Evolutionary conservation across 2,113 vertebrate genomes (phyloP), one percentile per base, ranked within the genome.

Genomic region (Seriola quinqueradiata): DNA sequence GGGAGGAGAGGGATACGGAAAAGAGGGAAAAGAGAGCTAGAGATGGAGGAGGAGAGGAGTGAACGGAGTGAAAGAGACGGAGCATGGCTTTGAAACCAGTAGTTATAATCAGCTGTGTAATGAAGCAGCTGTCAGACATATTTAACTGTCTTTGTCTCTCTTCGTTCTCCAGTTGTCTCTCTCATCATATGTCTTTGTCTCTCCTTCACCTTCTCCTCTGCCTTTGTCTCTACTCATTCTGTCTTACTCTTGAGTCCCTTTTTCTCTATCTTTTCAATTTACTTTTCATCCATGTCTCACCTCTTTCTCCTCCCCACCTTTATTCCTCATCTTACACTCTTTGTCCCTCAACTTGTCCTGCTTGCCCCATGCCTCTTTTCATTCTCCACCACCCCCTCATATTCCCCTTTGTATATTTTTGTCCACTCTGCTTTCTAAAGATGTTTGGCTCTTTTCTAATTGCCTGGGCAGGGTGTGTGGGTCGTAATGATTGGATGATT

Each of bases 121-220:
- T 95, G 91, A 94, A 92, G 93, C 94, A 94, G 92, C 92, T 95
- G 94, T 94, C 93, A 91, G 90, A 93, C 90, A 87, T 88, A 89
- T 94, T 94, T 93, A 89, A 90, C 89, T 86, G 75, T 82, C 81
- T 90, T 85, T 87, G 66, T 80, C 55, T 85, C 77, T 70, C 87
- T 83, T 78, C 71, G 17, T 77, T 80, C 87, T 80, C 87, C 78
- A 81, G 67, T 69, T 75, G 58, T 90, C 71, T 82, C 77, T 79
- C 72, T 88, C 79, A 71, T 89, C 70, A 76, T 81, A 25, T 23
- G 54, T 79, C 78, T 89, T 60, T 60, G 46, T 72, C 63, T 88
- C 65, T 75, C 52, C 52, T 72, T 77, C 79, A 70, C 69, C 67
- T 72, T 77, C 52, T 69, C 59, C 44, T 34, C 64, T 25, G 36